Conservation (phyloP, 1,140 invertebrate genomes). For the Galleria mellonella region DNA sequence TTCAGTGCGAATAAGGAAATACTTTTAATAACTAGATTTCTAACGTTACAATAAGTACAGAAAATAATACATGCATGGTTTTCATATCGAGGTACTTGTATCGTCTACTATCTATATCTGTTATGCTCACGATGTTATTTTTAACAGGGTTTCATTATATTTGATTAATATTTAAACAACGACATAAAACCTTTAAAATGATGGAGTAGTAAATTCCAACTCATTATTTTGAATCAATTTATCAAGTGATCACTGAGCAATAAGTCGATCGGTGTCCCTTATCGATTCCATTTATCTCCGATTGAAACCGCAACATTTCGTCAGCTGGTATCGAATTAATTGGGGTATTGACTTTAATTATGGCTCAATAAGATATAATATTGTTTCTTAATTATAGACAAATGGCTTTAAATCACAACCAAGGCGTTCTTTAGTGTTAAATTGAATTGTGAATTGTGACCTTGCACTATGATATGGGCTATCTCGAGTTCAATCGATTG, state of each 20-base stretch:
- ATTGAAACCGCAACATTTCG: slow-evolving; percentile 37
- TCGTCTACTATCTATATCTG: too few species aligned
- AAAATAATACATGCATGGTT: too few species aligned
- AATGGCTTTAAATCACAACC: slow-evolving; percentile 5
- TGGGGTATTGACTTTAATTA: slow-evolving; percentile 46
- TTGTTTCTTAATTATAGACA: slow-evolving; percentile 10
- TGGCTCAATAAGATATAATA: slow-evolving; percentile 6
- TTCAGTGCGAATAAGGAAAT: too few species aligned
- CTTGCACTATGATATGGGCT: slow-evolving; percentile 6
- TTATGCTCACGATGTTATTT: too few species aligned
- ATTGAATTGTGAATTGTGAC: slow-evolving; percentile 3
- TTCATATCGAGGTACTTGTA: too few species aligned
- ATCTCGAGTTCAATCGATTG: slow-evolving; percentile 12
- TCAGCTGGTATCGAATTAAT: slow-evolving; percentile 46
- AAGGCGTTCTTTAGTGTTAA: slow-evolving; percentile 2
- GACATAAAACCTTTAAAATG: neutral
- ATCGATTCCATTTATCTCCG: slow-evolving; percentile 45
- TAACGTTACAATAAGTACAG: too few species aligned
- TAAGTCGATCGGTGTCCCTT: slow-evolving; percentile 19
- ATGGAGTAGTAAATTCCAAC: neutral
- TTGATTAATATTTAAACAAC: too few species aligned
- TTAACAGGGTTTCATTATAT: too few species aligned
- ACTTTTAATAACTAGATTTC: too few species aligned
- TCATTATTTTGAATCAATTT: neutral
- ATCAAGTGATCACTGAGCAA: neutral